Conservation (phyloP, 2,797 vertebrate genomes). For the Pagetopsis macropterus region DNA sequence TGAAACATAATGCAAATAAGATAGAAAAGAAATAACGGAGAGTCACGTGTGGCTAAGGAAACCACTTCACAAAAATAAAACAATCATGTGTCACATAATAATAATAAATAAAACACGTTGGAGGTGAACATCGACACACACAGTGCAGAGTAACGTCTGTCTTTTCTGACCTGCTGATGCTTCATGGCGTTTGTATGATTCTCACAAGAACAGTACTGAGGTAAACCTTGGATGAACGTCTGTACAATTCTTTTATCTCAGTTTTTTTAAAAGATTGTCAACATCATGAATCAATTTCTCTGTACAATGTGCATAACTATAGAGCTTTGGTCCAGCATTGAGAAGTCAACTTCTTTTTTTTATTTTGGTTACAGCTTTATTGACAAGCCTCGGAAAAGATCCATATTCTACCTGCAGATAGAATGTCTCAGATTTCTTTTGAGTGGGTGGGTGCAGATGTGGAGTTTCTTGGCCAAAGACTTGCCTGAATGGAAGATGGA, state of each 20-base stretch:
- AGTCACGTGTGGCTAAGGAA: conserved; percentile 86
- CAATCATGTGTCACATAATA: conserved; percentile 84
- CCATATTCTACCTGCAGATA: conserved; percentile 55
- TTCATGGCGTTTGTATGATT: conserved; percentile 71
- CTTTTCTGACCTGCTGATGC: conserved; percentile 67
- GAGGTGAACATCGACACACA: conserved; percentile 84
- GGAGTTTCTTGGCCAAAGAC: conserved; percentile 45
- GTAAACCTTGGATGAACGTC: conserved; percentile 90
- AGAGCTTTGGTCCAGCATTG: conserved; percentile 99
- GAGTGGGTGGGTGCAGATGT: conserved; percentile 39
- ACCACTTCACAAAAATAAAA: conserved; percentile 83
- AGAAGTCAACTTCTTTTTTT: conserved; percentile 88
- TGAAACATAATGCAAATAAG: conserved; percentile 46
- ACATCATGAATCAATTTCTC: conserved; percentile 95
- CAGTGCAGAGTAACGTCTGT: conserved; percentile 69
- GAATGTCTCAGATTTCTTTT: conserved; percentile 40
- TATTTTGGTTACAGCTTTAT: conserved; percentile 95
- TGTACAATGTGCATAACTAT: conserved; percentile 99
- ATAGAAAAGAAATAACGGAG: conserved; percentile 66
- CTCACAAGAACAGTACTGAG: conserved; percentile 91
- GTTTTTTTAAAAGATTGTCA: conserved; percentile 96
- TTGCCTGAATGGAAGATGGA: conserved; percentile 31
- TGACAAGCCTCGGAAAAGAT: conserved; percentile 88
- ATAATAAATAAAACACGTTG: conserved; percentile 78
- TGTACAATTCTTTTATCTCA: conserved; percentile 82